Conservation (phyloP, 2,888 invertebrate species). For the Peribatodes rhomboidaria region DNA sequence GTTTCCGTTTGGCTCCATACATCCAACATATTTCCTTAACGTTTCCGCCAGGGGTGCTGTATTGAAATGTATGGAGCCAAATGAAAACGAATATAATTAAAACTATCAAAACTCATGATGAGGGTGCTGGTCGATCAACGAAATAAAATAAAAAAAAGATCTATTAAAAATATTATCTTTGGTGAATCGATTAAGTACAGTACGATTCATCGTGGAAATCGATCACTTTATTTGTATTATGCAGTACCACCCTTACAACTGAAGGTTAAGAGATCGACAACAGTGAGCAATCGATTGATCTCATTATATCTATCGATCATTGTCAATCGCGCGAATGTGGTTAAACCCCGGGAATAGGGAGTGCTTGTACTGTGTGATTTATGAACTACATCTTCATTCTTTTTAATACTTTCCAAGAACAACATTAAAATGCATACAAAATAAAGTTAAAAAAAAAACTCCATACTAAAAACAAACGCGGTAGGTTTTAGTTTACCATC, state of each 20-base stretch:
- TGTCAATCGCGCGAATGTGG: not conserved
- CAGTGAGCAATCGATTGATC: not conserved
- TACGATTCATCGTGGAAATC: too few relatives aligned
- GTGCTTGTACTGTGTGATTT: not conserved
- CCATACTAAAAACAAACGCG: too few relatives aligned
- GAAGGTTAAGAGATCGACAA: not conserved
- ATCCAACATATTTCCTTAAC: too few relatives aligned
- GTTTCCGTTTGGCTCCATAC: too few relatives aligned
- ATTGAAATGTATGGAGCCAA: too few relatives aligned
- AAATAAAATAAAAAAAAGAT: not conserved
- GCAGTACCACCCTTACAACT: too few relatives aligned
- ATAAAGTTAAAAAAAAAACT: too few relatives aligned
- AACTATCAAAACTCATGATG: too few relatives aligned
- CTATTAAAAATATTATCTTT: not conserved
- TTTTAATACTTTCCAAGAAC: not conserved
- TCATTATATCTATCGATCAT: not conserved
- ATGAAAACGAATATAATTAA: too few relatives aligned
- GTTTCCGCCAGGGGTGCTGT: too few relatives aligned
- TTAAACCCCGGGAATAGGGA: not conserved
- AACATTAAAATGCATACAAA: not conserved
- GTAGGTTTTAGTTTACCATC: too few relatives aligned
- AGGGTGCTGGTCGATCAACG: not conserved
- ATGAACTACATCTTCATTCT: conserved; percentile 2
- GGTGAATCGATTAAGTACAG: not conserved
- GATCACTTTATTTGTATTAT: too few relatives aligned